These are phyloP conservation scores for Pseudopleuronectes americanus DNA, from an alignment of 2,797 vertebrate species.

Conservation along the genomic window DNA sequence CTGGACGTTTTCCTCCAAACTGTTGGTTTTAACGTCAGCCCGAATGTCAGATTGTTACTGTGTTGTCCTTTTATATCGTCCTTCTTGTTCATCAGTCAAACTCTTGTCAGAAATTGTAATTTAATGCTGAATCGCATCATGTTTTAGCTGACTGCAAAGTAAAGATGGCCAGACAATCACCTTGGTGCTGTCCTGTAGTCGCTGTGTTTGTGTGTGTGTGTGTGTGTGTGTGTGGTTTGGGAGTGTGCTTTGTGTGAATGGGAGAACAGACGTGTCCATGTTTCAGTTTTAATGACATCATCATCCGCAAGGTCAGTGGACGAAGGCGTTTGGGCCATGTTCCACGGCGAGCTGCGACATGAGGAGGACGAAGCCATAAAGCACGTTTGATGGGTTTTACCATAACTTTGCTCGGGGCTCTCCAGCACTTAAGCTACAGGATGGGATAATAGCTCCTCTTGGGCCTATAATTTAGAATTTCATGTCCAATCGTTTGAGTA, in stretches of 20 bases:
- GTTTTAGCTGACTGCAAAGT: slow-evolving; percentile 64
- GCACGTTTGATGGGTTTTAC: slow-evolving; percentile 65
- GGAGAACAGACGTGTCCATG: slow-evolving; percentile 44
- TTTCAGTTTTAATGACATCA: slow-evolving; percentile 66
- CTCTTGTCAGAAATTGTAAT: slow-evolving; percentile 52
- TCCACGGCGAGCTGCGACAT: slow-evolving; percentile 59
- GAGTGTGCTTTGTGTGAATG: slow-evolving; percentile 1
- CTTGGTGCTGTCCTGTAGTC: slow-evolving; percentile 41
- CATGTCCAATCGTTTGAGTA: slow-evolving; percentile 55
- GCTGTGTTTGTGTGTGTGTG: background rate
- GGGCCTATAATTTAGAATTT: slow-evolving; percentile 61
- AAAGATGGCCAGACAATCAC: slow-evolving; percentile 48
- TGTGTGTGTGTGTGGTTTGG: slow-evolving; percentile 10
- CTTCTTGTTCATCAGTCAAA: slow-evolving; percentile 40
- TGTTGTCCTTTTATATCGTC: slow-evolving; percentile 49
- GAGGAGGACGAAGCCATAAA: slow-evolving; percentile 69
- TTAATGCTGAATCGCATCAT: slow-evolving; percentile 54
- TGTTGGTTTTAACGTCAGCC: slow-evolving; percentile 15
- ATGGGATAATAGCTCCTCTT: slow-evolving; percentile 57
- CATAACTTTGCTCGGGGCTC: slow-evolving; percentile 67
- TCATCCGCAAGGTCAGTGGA: slow-evolving; percentile 70
- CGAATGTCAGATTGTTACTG: slow-evolving; percentile 48
- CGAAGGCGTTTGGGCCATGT: slow-evolving; percentile 57
- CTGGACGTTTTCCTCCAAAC: background rate
- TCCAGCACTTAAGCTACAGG: slow-evolving; percentile 51